A percentile compares a stretch with the other conserved stretches of the same genome.
These are phyloP conservation scores for Heliocidaris tuberculata DNA, from an alignment of 35 echinoderm and acorn worm species.

Conservation along the genomic window DNA sequence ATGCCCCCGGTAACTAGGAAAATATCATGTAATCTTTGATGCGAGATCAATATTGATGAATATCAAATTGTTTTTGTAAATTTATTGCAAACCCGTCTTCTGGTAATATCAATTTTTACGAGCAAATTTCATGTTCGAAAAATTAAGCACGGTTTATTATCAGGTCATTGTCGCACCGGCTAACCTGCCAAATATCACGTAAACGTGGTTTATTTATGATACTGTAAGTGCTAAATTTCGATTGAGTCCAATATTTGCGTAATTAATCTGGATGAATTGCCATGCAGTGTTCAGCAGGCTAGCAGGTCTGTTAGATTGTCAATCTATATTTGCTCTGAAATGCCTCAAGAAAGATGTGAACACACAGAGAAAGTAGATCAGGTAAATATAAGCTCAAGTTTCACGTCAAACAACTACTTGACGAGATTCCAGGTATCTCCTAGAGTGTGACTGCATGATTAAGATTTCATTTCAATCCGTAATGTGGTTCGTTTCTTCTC, in stretches of 20 bases:
- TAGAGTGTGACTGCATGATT: neutral
- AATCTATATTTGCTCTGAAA: neutral
- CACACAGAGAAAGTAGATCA: neutral
- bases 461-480: neutral
- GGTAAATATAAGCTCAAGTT: neutral
- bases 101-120: too few species aligned
- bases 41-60: too few species aligned
- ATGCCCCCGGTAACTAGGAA: too few species aligned
- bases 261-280: neutral
- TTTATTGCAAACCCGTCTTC: too few species aligned
- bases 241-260: neutral
- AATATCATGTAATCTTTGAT: too few species aligned
- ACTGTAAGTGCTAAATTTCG: neutral
- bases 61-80: too few species aligned
- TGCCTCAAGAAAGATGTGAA: constrained; percentile 1
- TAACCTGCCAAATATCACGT: neutral
- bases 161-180: neutral
- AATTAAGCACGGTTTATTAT: too few species aligned
- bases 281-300: neutral
- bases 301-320: neutral
- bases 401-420: neutral
- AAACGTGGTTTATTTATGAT: neutral
- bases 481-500: neutral
- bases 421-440: neutral
- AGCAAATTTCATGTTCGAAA: too few species aligned